Evolutionary conservation across 2,113 vertebrate species (phyloP).

Genomic region (Meleagris gallopavo): DNA sequence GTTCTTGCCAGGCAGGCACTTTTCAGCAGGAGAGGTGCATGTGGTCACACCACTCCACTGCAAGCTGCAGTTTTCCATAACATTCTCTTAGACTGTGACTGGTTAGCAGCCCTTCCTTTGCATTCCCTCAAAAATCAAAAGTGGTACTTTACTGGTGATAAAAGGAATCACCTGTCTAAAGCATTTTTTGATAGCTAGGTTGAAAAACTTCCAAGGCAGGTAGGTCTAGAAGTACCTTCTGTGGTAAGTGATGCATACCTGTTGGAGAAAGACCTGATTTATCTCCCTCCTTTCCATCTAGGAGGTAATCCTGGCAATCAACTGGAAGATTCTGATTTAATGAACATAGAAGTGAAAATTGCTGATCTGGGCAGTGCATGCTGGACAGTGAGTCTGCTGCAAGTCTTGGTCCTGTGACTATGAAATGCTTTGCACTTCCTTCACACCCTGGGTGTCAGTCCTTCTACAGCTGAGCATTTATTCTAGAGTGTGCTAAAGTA

Average conservation of each 20-base stretch:
- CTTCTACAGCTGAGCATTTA: not conserved
- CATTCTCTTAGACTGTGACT: not conserved
- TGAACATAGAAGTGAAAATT: slow-evolving; percentile 85
- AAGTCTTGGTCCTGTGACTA: fast-evolving
- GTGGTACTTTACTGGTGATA: not conserved
- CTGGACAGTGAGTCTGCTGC: slow-evolving; percentile 83
- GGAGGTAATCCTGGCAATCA: not conserved
- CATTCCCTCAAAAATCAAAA: not conserved
- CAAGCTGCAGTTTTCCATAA: not conserved
- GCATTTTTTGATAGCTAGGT: not conserved
- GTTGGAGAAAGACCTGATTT: not conserved
- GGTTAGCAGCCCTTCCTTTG: not conserved
- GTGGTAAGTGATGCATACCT: not conserved
- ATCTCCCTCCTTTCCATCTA: not conserved
- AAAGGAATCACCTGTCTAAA: not conserved
- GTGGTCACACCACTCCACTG: not conserved
- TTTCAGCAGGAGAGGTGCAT: not conserved
- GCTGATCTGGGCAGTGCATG: slow-evolving; percentile 89
- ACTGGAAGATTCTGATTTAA: slow-evolving; percentile 62
- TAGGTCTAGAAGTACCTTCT: not conserved
- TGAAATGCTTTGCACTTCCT: not conserved
- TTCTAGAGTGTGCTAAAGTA: not conserved
- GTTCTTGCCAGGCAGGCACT: not conserved
- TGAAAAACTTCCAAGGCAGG: not conserved
- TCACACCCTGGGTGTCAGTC: not conserved